Evolutionary conservation across 2,888 invertebrate genomes (phyloP), one percentile per base, ranked within the genome.

Genomic region (Cylloceria caligata): DNA sequence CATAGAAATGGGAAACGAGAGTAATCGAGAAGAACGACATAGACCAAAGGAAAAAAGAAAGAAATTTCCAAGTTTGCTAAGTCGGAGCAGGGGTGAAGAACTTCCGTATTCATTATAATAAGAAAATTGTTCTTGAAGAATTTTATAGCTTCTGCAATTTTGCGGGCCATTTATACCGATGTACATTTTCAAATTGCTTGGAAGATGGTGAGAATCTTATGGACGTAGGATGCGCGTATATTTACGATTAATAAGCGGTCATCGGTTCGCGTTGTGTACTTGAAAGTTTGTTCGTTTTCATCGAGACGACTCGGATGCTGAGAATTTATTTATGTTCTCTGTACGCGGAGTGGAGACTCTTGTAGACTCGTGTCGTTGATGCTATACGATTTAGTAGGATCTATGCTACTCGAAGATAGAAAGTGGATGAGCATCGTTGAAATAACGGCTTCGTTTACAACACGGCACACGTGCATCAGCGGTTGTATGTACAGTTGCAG

Each of bases 341-440:
- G 27, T 21, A 3, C 47, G 5, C 30, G 36, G 21, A 11, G 39
- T 21, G 1, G 34, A 47, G 16, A 7, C 19, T 19, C 34, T n/a
- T n/a, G 30, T 30, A 74, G 57, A 27, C 34, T 42, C 57, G 30
- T 34, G 24, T 45, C 45, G 71, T n/a, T 71, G 27, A 30, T 30
- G 57, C 55, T 45, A 5, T 19, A 60, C 30, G 27, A 30, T 42
- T 42, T 42, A 27, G 27, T 24, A 21, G 55, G 27, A 39, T 11
- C 27, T 1, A 21, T 34, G 13, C 42, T 34, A 57, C 19, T 30
- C 64, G 62, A 36, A 75, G 79, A 79, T 82, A 82, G 82, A 82
- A 82, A 82, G 82, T 79, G 75, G 79, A 82, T 55, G 79, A 79
- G 75, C 65, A 75, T 79, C 67, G 45, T 65, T 72, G 27, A 9